These are phyloP conservation scores for Tachycineta bicolor DNA, from an alignment of 2,113 vertebrate species.

Conservation along the genomic window DNA sequence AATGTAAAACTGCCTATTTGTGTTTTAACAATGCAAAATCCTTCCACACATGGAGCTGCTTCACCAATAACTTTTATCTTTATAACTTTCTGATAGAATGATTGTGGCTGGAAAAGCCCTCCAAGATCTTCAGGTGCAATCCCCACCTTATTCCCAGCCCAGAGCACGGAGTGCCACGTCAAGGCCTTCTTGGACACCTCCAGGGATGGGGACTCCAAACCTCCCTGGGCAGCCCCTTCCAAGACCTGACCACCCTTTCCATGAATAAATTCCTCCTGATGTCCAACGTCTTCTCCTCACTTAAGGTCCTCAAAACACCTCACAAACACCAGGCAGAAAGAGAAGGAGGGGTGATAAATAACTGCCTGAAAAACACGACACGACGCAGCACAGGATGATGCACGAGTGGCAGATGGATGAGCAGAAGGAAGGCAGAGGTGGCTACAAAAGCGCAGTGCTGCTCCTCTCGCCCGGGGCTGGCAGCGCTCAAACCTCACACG, in stretches of 20 bases:
- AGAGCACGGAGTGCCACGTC: not conserved
- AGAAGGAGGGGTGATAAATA: not conserved
- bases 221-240: not conserved
- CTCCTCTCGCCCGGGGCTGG: not conserved
- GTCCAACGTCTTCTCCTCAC: not conserved
- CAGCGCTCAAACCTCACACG: not conserved
- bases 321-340: not conserved
- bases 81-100: not conserved
- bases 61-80: not conserved
- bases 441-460: not conserved
- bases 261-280: not conserved
- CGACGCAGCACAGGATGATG: not conserved
- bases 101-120: not conserved
- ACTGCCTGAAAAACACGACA: not conserved
- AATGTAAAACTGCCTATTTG: not conserved
- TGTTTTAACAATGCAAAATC: not conserved
- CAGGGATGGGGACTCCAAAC: not conserved
- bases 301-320: not conserved
- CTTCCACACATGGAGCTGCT: not conserved
- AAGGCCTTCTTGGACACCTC: not conserved
- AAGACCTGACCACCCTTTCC: no score
- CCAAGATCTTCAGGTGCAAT: not conserved
- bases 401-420: not conserved
- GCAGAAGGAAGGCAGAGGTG: constrained; percentile 12
- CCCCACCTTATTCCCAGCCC: not conserved